Percentiles rank a stretch among this genome's conserved stretches.
phyloP scores from a whole-genome alignment of 2,797 vertebrate species.

The Chiloscyllium punctatum region DNA sequence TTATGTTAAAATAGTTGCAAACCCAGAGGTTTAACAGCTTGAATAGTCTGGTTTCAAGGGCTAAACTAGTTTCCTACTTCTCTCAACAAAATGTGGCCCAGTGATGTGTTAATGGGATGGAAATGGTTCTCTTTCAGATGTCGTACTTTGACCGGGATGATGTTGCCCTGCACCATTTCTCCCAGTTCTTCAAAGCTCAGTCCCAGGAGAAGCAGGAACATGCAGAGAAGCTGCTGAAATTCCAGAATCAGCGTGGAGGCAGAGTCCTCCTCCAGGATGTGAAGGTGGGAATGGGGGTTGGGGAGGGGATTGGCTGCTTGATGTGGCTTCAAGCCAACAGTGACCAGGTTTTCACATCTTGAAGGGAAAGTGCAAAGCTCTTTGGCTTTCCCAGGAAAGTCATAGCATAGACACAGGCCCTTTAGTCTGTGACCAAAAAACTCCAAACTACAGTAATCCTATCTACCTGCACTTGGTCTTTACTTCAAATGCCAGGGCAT shows the following conservation, averaged over 20 bases:
- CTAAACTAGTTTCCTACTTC: no score
- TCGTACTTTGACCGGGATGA: not conserved
- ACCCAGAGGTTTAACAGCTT: no score
- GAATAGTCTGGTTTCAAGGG: no score
- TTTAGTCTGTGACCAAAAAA: no score
- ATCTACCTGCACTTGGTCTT: no score
- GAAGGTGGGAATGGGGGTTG: not conserved
- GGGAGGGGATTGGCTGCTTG: not conserved
- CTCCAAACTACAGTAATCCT: no score
- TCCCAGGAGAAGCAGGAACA: not conserved
- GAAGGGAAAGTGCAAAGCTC: not conserved
- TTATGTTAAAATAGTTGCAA: no score
- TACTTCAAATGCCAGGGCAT: no score
- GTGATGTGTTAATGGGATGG: not conserved
- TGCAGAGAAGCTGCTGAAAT: not conserved
- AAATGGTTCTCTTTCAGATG: no score
- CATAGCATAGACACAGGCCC: no score
- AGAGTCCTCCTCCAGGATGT: not conserved
- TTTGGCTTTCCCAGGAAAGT: no score
- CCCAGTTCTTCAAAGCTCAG: not conserved
- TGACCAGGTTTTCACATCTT: not conserved
- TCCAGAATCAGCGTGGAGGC: slow-evolving; percentile 8
- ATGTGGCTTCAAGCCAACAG: not conserved
- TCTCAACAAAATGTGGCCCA: no score
- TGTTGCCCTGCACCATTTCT: not conserved